Evolutionary conservation across 2,797 vertebrate genomes (phyloP).

Genomic region (Darevskia nairensis): DNA sequence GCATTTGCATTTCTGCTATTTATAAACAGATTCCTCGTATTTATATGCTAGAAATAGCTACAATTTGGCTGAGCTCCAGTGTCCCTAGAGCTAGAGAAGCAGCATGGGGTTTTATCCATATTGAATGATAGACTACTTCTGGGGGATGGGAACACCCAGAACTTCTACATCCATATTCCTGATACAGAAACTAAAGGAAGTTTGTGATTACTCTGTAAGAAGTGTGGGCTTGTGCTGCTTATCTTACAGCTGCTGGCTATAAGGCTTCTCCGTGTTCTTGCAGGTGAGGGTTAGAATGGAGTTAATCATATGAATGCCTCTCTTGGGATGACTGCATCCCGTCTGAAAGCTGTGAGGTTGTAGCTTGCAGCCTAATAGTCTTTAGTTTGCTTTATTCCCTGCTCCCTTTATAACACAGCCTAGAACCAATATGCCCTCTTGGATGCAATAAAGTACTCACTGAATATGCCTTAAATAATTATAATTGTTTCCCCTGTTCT

Average conservation of each 20-base stretch:
- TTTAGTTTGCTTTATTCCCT: not conserved
- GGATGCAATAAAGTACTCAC: slow-evolving; percentile 48
- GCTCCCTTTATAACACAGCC: not conserved
- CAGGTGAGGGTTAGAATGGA: not conserved
- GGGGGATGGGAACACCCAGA: not conserved
- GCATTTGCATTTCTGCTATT: not conserved
- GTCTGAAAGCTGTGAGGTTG: not conserved
- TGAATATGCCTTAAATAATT: slow-evolving; percentile 44
- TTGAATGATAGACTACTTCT: not conserved
- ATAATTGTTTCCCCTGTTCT: slow-evolving; percentile 39
- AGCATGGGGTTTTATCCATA: not conserved
- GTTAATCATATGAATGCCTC: not conserved
- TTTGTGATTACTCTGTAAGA: not conserved
- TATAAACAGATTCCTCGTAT: not conserved
- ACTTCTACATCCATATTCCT: not conserved
- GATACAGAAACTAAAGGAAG: not conserved
- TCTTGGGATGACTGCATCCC: not conserved
- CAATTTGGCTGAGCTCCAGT: too few relatives aligned
- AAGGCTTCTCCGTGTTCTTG: not conserved
- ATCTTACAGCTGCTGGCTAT: not conserved
- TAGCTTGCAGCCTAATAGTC: not conserved
- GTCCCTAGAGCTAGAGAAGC: not conserved
- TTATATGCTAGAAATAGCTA: not conserved
- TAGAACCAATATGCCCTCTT: not conserved
- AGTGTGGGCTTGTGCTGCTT: not conserved